Conservation (phyloP, 2,888 invertebrate species). For the Ochropleura leucogaster region DNA sequence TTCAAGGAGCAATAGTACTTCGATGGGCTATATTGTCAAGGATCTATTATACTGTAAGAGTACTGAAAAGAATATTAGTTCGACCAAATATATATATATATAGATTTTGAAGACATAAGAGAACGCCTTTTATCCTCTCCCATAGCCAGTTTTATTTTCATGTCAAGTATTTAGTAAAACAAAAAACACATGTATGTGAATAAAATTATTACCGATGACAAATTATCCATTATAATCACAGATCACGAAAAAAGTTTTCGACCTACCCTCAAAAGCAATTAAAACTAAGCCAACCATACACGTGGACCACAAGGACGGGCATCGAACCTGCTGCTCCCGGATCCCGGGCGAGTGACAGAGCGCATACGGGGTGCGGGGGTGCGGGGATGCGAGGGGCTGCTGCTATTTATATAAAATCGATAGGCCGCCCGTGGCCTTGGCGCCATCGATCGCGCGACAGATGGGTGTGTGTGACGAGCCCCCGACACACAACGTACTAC, state of each 20-base stretch:
- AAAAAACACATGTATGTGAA: neutral
- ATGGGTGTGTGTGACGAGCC: constrained; percentile 84
- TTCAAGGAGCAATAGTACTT: constrained; percentile 17
- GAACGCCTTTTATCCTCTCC: neutral
- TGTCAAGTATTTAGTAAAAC: neutral
- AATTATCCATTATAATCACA: neutral
- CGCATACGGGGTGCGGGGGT: constrained; percentile 55
- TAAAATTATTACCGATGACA: neutral
- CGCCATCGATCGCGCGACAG: constrained; percentile 81
- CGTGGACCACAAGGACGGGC: constrained; percentile 81
- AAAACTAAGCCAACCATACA: constrained; percentile 60
- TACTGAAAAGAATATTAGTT: constrained; percentile 3
- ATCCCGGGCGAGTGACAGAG: constrained; percentile 53
- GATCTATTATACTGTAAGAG: neutral
- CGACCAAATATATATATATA: neutral
- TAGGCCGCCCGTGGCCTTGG: constrained; percentile 89
- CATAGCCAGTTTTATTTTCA: neutral
- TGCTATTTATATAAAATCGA: constrained; percentile 89
- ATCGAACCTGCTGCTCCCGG: constrained; percentile 72
- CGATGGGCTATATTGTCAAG: constrained; percentile 4
- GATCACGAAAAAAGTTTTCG: constrained; percentile 1
- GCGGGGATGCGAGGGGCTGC: constrained; percentile 74
- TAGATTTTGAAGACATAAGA: neutral
- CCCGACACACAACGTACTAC: constrained; percentile 76
- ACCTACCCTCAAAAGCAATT: constrained; percentile 35